Percentiles rank a stretch among this genome's conserved stretches.
phyloP scores from a whole-genome alignment of 2,888 invertebrate species.

The Ecliptopera silaceata region DNA sequence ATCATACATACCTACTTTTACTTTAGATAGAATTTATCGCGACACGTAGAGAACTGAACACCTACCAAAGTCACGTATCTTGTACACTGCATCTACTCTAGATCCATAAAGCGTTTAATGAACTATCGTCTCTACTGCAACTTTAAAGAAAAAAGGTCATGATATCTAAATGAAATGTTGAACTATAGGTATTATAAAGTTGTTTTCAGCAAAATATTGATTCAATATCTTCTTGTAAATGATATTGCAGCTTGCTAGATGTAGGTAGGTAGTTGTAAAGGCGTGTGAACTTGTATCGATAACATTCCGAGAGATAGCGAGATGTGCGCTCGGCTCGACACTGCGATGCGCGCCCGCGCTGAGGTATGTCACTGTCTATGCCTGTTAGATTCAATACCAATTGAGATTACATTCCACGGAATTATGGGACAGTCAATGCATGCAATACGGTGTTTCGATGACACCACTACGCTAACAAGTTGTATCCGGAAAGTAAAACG shows the following conservation, averaged over 20 bases:
- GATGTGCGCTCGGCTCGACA: conserved; percentile 46
- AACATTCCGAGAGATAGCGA: conserved; percentile 49
- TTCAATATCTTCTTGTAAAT: neutral
- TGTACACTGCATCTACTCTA: neutral
- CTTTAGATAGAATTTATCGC: conserved; percentile 9
- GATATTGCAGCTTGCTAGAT: neutral
- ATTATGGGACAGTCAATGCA: no score
- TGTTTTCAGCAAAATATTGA: no score
- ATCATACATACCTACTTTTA: neutral
- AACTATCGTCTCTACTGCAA: no score
- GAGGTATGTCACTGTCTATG: conserved; percentile 19
- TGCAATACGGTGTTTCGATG: no score
- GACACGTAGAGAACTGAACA: neutral
- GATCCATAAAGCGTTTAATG: neutral
- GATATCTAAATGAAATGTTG: neutral
- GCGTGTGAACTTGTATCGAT: conserved; percentile 33
- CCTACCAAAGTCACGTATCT: conserved; percentile 10
- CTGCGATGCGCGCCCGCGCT: conserved; percentile 23
- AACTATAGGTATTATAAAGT: no score
- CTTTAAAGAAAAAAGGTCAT: neutral
- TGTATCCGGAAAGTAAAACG: no score
- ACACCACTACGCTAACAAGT: no score
- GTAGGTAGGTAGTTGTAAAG: neutral
- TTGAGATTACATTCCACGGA: neutral
- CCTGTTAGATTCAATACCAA: neutral